Conservation (phyloP, 2,797 vertebrate genomes). For the Sebastes flavidus region DNA sequence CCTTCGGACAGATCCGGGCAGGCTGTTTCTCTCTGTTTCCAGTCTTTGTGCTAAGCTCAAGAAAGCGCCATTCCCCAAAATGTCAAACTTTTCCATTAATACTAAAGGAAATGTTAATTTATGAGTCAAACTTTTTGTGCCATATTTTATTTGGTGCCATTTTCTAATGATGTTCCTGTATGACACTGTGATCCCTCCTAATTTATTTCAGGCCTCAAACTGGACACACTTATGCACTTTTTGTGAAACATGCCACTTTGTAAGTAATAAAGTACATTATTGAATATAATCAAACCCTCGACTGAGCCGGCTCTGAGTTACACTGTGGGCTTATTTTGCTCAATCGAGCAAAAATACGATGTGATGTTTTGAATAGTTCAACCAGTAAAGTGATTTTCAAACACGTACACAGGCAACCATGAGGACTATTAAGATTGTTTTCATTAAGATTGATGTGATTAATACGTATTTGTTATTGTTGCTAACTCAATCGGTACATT, state of each 20-base stretch:
- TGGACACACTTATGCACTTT: neutral
- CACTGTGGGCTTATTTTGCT: neutral
- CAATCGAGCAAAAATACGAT: neutral
- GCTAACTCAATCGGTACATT: neutral
- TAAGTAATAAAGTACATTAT: neutral
- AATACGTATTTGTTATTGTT: constrained; percentile 14
- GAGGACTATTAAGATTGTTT: neutral
- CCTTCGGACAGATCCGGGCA: neutral
- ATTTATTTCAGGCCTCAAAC: neutral
- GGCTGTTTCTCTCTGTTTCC: neutral
- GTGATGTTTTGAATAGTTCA: neutral
- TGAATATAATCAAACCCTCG: neutral
- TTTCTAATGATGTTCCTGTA: neutral
- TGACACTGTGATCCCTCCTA: neutral
- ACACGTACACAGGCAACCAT: neutral
- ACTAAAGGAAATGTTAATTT: neutral
- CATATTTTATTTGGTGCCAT: neutral
- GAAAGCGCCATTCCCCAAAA: neutral
- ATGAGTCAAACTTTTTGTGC: neutral
- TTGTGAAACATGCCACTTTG: neutral
- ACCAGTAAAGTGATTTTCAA: neutral
- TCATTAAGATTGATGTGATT: neutral
- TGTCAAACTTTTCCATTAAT: neutral
- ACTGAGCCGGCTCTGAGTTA: neutral
- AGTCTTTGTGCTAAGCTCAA: neutral